Base-by-base conservation (phyloP, 1,140 invertebrate genomes). In the Zaprionus inermis region DNA sequence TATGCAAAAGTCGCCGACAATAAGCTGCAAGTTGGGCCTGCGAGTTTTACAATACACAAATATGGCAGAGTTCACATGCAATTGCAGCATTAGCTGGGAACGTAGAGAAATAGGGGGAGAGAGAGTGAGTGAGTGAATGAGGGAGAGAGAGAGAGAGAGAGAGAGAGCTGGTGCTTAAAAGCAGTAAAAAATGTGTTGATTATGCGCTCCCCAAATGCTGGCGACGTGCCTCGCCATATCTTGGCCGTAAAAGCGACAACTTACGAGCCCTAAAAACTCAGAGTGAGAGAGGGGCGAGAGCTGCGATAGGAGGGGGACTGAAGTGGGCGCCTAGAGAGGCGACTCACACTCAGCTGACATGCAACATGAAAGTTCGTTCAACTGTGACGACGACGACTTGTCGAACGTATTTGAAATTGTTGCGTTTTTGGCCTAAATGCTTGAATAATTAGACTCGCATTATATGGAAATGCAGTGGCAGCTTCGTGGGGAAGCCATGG, bases 31-130 rank as follows among this genome's bases (percentile, higher is more conserved):
- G 54, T 75, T 64, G 67, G 58, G 67, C 59, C 52, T 69, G 38
- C 22, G 36, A 72, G 63, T 82, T 86, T 44, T 88, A 63, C 51
- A 49, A 68, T 20, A 44, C 11, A 60, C 36, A 70, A 36, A 71
- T 51, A 41, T 66, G 32, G 11, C 5, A 67, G 65, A 63, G 60
- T 88, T 86, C 82, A 72, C 84, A 89, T 83, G 84, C 83, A 88
- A 88, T 89, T 89, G 75, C 59, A 79, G 77, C 84, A 88, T 88
- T 88, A 88, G 72, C 49, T 72, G n/a, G n/a, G 38, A 2, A 38
- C 5, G 5, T 14, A 38, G 12, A 38, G 7, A 41, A 4, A 41
- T n/a, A n/a, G n/a, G n/a, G n/a, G n/a, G 36, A 7, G 14, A 1
- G 5, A 0, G 12, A 38, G 30, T 9, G 10, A 10, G 5, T 6